These are phyloP conservation scores for Pediacus dermestoides DNA, from an alignment of 2,888 invertebrate genomes.

Conservation along the genomic window DNA sequence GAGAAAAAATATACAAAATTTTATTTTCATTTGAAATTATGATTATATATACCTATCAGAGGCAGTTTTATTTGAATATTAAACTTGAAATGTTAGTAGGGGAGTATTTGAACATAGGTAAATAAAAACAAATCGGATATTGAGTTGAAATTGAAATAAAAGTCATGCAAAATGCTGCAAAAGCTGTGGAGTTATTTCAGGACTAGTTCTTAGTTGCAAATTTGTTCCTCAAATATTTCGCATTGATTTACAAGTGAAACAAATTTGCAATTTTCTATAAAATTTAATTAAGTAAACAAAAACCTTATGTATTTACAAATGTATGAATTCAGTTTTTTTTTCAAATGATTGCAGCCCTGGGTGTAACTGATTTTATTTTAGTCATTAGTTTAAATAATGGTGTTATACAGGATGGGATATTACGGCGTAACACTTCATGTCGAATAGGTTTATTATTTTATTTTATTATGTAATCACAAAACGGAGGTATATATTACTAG, in stretches of 20 bases:
- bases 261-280: constrained; percentile 11
- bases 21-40: no score
- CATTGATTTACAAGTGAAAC: constrained; percentile 3
- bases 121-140: no score
- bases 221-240: constrained; percentile 15
- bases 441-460: constrained; percentile 17
- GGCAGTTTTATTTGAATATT: no score
- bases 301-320: constrained; percentile 13
- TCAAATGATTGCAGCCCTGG: constrained; percentile 33
- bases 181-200: constrained; percentile 26
- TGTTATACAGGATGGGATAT: constrained; percentile 26
- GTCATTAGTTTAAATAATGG: constrained; percentile 14
- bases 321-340: constrained; percentile 15
- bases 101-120: no score
- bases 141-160: no score
- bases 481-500: constrained; percentile 27
- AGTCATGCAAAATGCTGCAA: no score
- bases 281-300: constrained; percentile 18
- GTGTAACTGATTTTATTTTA: constrained; percentile 24
- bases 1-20: no score
- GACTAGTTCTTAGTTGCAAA: constrained; percentile 19
- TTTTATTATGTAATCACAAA: constrained; percentile 24
- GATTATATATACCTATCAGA: no score
- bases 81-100: no score
- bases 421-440: constrained; percentile 50